Evolutionary conservation across 2,113 vertebrate species (phyloP).

Genomic region (Pelodiscus sinensis): DNA sequence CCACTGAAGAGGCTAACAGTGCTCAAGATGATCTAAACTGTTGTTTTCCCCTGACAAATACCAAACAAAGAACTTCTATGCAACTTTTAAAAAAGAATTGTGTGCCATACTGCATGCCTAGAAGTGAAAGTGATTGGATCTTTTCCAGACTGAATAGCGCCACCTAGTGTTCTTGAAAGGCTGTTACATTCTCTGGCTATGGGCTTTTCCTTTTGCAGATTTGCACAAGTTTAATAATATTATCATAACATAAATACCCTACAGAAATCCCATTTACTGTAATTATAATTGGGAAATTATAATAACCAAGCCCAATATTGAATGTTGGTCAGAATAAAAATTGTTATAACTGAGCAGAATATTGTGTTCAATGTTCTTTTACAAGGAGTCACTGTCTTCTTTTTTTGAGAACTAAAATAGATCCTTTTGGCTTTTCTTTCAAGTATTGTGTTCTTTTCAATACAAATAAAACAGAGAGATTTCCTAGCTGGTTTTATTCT

Average conservation of each 20-base stretch:
- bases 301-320: background rate
- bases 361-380: conserved; percentile 12
- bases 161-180: background rate
- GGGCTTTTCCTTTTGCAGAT: conserved; percentile 25
- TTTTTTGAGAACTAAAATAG: background rate
- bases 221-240: conserved; percentile 8
- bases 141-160: background rate
- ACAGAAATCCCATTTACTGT: fast-evolving
- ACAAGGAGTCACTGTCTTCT: background rate
- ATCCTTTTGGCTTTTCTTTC: conserved; percentile 3
- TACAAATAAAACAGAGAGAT: background rate
- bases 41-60: background rate
- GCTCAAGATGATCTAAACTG: background rate
- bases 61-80: conserved; percentile 38
- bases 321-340: conserved; percentile 21
- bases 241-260: conserved; percentile 8
- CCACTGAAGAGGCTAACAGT: background rate
- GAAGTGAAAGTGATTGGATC: background rate
- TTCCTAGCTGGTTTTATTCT: background rate
- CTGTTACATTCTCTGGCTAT: conserved; percentile 22
- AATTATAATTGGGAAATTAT: background rate
- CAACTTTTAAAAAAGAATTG: background rate
- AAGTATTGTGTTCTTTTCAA: background rate
- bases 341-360: background rate
- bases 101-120: background rate